phyloP scores from a whole-genome alignment of 2,797 vertebrate genomes.

The Notolabrus celidotus region DNA sequence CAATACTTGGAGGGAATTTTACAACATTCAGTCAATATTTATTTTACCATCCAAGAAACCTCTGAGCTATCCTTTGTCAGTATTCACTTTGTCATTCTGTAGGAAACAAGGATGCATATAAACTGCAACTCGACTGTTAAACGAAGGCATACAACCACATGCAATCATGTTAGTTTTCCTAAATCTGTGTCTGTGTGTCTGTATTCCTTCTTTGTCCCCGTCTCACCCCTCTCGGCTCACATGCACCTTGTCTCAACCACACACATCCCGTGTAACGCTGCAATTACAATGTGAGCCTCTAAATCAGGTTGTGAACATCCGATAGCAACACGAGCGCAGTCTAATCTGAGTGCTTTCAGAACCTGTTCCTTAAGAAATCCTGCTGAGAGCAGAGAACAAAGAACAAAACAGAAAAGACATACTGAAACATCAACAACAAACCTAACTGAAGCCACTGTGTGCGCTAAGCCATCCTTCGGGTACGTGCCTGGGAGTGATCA shows the following conservation, averaged over 20 bases:
- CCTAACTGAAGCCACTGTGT: constrained; percentile 40
- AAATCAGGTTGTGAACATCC: constrained; percentile 50
- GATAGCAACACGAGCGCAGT: constrained; percentile 18
- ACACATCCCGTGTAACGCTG: not conserved
- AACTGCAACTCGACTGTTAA: not conserved
- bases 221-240: constrained; percentile 10
- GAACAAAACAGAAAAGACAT: constrained; percentile 18
- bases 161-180: not conserved
- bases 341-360: constrained; percentile 63
- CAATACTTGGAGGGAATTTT: too few species aligned
- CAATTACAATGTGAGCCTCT: constrained; percentile 42
- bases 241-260: constrained; percentile 17
- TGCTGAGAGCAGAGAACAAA: constrained; percentile 33
- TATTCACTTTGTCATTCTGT: not conserved
- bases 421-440: constrained; percentile 58
- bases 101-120: not conserved
- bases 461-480: constrained; percentile 61
- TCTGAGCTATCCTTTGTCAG: too few species aligned
- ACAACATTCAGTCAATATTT: too few species aligned
- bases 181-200: not conserved
- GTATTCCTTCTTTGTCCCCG: not conserved
- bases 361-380: constrained; percentile 53
- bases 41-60: too few species aligned
- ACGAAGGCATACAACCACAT: not conserved
- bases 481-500: constrained; percentile 58